A percentile compares a stretch with the other conserved stretches of the same genome.
phyloP scores from a whole-genome alignment of 1,140 invertebrate species.

The Hyles vespertilio region DNA sequence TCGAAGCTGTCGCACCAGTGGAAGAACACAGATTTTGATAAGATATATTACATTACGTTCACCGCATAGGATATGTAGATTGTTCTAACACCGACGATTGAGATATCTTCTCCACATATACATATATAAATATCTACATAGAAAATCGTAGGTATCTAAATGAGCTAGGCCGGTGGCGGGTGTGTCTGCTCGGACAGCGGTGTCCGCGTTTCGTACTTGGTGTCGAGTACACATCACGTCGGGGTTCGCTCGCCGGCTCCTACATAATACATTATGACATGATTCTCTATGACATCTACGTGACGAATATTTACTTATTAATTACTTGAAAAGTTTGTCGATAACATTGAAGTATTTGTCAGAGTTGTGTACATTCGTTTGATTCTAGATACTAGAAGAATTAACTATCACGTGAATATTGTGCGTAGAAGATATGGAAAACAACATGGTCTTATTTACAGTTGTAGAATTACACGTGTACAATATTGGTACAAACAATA shows the following conservation, averaged over 20 bases:
- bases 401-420: slow-evolving; percentile 60
- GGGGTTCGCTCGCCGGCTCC: too few relatives aligned
- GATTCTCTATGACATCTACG: slow-evolving; percentile 14
- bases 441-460: slow-evolving; percentile 24
- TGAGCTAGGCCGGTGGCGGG: slow-evolving; percentile 29
- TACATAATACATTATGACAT: slow-evolving; percentile 12
- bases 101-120: slow-evolving; percentile 26
- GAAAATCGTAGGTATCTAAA: slow-evolving; percentile 21
- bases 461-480: slow-evolving; percentile 32
- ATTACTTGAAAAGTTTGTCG: slow-evolving; percentile 12
- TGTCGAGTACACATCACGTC: too few relatives aligned
- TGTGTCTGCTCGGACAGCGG: too few relatives aligned
- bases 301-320: slow-evolving; percentile 13
- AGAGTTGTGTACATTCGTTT: slow-evolving; percentile 22
- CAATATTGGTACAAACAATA: slow-evolving; percentile 10
- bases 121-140: slow-evolving; percentile 32
- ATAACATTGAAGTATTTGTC: slow-evolving; percentile 17
- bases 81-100: slow-evolving; percentile 54
- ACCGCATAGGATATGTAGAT: slow-evolving; percentile 49
- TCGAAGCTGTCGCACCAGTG: slow-evolving; percentile 55
- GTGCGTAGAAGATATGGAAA: slow-evolving; percentile 69
- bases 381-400: slow-evolving; percentile 23
- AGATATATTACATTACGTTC: slow-evolving; percentile 26
- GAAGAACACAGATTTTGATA: slow-evolving; percentile 64
- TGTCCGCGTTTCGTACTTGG: too few relatives aligned